Conservation (phyloP, 2,888 invertebrate genomes). For the Rambutsinella grinnellia region DNA sequence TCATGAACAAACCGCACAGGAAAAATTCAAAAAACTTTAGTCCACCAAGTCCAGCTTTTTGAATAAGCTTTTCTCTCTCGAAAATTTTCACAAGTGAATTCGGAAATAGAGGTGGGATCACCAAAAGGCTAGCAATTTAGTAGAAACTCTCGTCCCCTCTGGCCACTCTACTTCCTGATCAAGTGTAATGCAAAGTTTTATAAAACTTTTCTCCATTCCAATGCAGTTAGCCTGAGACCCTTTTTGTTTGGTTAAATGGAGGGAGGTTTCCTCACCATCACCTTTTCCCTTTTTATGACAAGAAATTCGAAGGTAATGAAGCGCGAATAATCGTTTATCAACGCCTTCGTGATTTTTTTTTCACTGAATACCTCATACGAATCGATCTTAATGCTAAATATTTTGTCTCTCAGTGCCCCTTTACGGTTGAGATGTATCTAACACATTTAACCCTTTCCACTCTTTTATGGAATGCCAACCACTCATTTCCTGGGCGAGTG, state of each 20-base stretch:
- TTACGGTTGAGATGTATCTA: slow-evolving; percentile 7
- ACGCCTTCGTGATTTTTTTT: slow-evolving; percentile 56
- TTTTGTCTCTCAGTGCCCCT: background rate
- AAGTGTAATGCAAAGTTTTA: slow-evolving; percentile 36
- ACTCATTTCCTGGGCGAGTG: slow-evolving; percentile 47
- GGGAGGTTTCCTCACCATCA: background rate
- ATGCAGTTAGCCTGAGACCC: background rate
- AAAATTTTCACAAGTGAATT: slow-evolving; percentile 9
- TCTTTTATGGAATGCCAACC: slow-evolving; percentile 34
- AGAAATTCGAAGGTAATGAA: slow-evolving; percentile 63
- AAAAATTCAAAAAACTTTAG: no score
- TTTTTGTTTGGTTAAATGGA: background rate
- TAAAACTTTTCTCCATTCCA: background rate
- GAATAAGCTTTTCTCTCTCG: no score
- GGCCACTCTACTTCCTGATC: slow-evolving; percentile 55
- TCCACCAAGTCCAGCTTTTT: background rate
- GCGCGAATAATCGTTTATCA: slow-evolving; percentile 66
- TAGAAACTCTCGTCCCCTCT: slow-evolving; percentile 44
- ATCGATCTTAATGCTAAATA: background rate
- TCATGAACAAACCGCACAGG: no score
- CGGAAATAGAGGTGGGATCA: slow-evolving; percentile 14
- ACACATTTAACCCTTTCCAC: slow-evolving; percentile 9
- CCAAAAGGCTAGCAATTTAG: slow-evolving; percentile 33
- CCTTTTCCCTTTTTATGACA: slow-evolving; percentile 33
- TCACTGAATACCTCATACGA: slow-evolving; percentile 60